Percentiles rank a stretch among this genome's conserved stretches.
Evolutionary conservation across 2,888 invertebrate genomes (phyloP).

Genomic region (Platerodrilus igneus): DNA sequence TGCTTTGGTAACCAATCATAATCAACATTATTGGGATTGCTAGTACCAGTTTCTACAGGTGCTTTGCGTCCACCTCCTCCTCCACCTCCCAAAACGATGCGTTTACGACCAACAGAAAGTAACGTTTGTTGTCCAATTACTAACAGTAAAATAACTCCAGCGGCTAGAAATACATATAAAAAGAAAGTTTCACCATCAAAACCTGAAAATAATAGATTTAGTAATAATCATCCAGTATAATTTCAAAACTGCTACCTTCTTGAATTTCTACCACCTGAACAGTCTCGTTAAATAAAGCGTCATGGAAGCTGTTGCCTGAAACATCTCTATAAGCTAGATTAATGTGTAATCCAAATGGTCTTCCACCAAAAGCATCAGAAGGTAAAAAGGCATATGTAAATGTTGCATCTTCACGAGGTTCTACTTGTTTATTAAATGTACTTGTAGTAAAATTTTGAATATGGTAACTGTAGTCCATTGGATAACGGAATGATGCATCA

Average conservation of each 20-base stretch:
- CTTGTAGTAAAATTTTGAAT: constrained; percentile 97
- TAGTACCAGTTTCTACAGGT: constrained; percentile 85
- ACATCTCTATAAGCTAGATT: constrained; percentile 84
- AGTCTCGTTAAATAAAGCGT: constrained; percentile 97
- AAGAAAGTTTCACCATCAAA: constrained; percentile 98
- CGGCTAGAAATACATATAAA: constrained; percentile 91
- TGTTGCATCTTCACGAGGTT: constrained; percentile 89
- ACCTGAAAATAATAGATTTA: constrained; percentile 42
- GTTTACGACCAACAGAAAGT: constrained; percentile 75
- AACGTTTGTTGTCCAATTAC: constrained; percentile 88
- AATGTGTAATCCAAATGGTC: constrained; percentile 93
- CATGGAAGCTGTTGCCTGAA: constrained; percentile 65
- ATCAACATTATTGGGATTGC: constrained; percentile 86
- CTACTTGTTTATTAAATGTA: constrained; percentile 81
- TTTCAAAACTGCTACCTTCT: constrained; percentile 54
- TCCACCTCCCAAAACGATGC: no score
- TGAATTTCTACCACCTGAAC: constrained; percentile 93
- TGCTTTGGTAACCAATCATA: constrained; percentile 98
- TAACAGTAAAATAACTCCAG: constrained; percentile 78
- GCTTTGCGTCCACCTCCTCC: constrained; percentile 52
- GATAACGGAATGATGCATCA: constrained; percentile 97
- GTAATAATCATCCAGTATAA: no score
- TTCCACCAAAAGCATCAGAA: constrained; percentile 92
- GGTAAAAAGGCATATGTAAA: constrained; percentile 93
- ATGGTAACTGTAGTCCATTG: constrained; percentile 96